Evolutionary conservation across 2,888 invertebrate species (phyloP).

Genomic region (Amiota minor): DNA sequence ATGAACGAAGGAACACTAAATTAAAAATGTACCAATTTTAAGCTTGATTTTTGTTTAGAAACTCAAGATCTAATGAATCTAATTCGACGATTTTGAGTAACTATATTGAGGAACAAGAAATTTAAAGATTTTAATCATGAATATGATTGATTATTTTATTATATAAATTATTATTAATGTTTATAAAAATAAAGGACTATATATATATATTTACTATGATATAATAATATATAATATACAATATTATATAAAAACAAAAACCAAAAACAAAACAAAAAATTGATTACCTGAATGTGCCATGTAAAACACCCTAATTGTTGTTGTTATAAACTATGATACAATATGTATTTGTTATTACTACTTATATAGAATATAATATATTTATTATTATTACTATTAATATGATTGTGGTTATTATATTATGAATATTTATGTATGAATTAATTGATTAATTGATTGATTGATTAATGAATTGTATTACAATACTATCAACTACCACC

Average conservation of each 20-base stretch:
- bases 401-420: slow-evolving; percentile 10
- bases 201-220: slow-evolving; percentile 8
- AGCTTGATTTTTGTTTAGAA: slow-evolving; percentile 13
- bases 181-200: slow-evolving; percentile 42
- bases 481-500: background rate
- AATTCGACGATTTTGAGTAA: slow-evolving; percentile 13
- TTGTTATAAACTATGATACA: slow-evolving; percentile 50
- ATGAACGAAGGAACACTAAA: background rate
- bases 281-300: slow-evolving; percentile 62
- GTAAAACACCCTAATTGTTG: slow-evolving; percentile 54
- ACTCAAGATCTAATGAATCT: slow-evolving; percentile 1
- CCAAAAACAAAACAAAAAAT: slow-evolving; percentile 11
- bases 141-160: background rate
- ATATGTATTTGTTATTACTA: slow-evolving; percentile 38
- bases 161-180: background rate
- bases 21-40: slow-evolving; percentile 26
- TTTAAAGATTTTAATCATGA: background rate
- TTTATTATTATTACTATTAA: slow-evolving; percentile 15
- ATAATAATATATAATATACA: no score
- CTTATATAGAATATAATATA: slow-evolving; percentile 44
- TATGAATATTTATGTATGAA: slow-evolving; percentile 21
- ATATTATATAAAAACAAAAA: slow-evolving; percentile 22
- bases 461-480: slow-evolving; percentile 21
- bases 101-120: background rate
- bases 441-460: slow-evolving; percentile 31